phyloP scores from a whole-genome alignment of 2,113 vertebrate species.

The Raja brachyura region DNA sequence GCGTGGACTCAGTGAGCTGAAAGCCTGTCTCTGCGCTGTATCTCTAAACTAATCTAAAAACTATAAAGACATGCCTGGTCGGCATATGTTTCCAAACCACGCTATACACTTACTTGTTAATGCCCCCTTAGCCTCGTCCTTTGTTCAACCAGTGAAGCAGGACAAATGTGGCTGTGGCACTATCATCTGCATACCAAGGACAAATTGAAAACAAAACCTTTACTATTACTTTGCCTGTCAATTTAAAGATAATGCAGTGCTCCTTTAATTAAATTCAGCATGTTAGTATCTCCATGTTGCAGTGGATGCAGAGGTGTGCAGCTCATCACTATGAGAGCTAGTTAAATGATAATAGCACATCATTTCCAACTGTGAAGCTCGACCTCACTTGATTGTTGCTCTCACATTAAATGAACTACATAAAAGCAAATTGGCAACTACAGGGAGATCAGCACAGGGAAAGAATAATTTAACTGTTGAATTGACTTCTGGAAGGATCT shows the following conservation, averaged over 20 bases:
- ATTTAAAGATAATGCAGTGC: neutral
- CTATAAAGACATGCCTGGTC: neutral
- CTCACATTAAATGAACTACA: neutral
- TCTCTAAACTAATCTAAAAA: neutral
- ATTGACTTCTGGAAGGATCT: neutral
- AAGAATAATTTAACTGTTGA: neutral
- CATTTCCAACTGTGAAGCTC: neutral
- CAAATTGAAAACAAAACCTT: neutral
- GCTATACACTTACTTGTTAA: neutral
- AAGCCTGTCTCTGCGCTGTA: neutral
- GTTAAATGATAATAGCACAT: slow-evolving; percentile 2
- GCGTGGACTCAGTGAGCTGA: no score
- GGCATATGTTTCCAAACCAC: neutral
- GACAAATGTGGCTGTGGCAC: neutral
- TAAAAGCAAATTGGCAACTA: neutral
- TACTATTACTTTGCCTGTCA: neutral
- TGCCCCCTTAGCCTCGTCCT: neutral
- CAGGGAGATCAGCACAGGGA: neutral
- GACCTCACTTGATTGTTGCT: neutral
- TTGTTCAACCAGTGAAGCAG: neutral
- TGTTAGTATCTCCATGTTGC: neutral
- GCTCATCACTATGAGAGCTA: neutral
- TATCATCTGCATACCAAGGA: neutral
- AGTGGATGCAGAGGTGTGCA: neutral
- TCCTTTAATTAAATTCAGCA: slow-evolving; percentile 21